Percentiles rank a stretch among this genome's conserved stretches.
Conservation (phyloP, 2,888 invertebrate genomes). For the Nomada hirtipes region DNA sequence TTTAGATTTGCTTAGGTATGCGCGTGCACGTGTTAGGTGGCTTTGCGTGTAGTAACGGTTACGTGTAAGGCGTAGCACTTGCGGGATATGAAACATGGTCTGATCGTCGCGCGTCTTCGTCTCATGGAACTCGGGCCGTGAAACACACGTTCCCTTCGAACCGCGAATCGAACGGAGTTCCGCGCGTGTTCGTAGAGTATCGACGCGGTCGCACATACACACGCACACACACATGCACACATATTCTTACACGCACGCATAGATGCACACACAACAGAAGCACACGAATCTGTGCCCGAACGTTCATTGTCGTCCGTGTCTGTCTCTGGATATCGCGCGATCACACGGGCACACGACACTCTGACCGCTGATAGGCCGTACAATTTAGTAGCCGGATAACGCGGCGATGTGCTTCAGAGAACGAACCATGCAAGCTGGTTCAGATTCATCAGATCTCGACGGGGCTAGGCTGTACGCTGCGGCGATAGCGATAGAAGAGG, state of each 20-base stretch:
- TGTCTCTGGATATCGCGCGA: neutral
- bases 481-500: constrained; percentile 79
- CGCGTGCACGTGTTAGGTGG: constrained; percentile 45
- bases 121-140: neutral
- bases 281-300: neutral
- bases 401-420: constrained; percentile 51
- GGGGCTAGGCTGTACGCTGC: constrained; percentile 80
- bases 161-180: neutral
- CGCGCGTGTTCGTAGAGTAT: neutral
- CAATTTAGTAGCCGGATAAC: constrained; percentile 29
- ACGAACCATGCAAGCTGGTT: constrained; percentile 53
- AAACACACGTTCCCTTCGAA: neutral
- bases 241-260: neutral
- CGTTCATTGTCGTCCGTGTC: constrained; percentile 29
- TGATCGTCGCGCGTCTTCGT: constrained; percentile 27
- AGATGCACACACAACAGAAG: neutral
- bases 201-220: neutral
- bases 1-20: constrained; percentile 6
- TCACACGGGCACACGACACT: constrained; percentile 23
- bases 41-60: constrained; percentile 40
- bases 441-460: constrained; percentile 67
- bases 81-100: constrained; percentile 67
- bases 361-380: constrained; percentile 40
- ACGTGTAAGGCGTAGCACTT: constrained; percentile 70
- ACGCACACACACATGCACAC: neutral